Conservation (phyloP, 2,113 vertebrate species). For the Stigmatopora argus region DNA sequence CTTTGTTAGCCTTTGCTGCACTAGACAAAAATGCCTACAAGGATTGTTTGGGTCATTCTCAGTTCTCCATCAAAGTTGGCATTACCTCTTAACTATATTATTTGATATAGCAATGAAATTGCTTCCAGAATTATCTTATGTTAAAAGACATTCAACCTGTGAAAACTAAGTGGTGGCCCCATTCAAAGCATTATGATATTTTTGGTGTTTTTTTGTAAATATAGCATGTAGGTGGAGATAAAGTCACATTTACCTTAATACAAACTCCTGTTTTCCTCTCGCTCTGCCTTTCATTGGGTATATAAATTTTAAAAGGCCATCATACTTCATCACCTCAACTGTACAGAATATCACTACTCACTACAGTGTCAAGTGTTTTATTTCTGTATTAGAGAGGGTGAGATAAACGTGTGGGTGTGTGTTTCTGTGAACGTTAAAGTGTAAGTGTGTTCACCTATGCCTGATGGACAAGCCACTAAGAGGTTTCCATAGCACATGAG, state of each 20-base stretch:
- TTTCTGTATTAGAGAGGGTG: slow-evolving; percentile 74
- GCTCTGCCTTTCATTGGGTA: slow-evolving; percentile 82
- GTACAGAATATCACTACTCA: slow-evolving; percentile 81
- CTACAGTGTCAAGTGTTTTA: slow-evolving; percentile 81
- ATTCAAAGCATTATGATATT: slow-evolving; percentile 9
- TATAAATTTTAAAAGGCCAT: slow-evolving; percentile 92
- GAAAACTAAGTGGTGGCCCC: slow-evolving; percentile 4
- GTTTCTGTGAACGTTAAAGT: slow-evolving; percentile 29
- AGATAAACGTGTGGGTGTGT: slow-evolving; percentile 47
- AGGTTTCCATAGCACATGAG: slow-evolving; percentile 60
- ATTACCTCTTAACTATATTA: neutral
- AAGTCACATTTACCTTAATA: slow-evolving; percentile 67
- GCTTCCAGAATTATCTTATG: neutral
- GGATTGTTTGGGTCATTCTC: neutral
- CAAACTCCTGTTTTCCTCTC: slow-evolving; percentile 75
- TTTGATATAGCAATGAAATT: neutral
- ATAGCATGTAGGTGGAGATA: slow-evolving; percentile 26
- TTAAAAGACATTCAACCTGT: neutral
- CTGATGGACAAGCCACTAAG: slow-evolving; percentile 35
- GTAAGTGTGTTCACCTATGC: slow-evolving; percentile 36
- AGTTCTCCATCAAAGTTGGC: neutral
- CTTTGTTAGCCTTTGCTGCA: neutral
- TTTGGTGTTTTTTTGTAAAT: slow-evolving; percentile 29
- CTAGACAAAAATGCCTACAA: neutral
- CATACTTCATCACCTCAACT: slow-evolving; percentile 83